Conservation (phyloP, 2,888 invertebrate species). For the Volucella inflata region DNA sequence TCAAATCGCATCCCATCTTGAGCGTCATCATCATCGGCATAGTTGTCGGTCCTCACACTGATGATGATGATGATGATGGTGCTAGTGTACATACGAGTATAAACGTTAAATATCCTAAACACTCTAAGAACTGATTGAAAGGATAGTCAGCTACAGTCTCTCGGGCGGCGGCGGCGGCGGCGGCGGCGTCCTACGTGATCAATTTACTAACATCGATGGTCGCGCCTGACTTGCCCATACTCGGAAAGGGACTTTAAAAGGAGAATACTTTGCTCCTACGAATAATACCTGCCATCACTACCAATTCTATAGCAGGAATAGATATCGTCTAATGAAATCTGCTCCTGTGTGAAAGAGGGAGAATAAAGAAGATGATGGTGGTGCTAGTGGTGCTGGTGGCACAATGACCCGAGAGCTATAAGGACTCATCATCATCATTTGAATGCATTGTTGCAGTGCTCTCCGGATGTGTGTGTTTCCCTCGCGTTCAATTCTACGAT, state of each 20-base stretch:
- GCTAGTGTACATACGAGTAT: no score
- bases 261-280: neutral
- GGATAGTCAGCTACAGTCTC: conserved; percentile 71
- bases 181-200: conserved; percentile 68
- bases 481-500: conserved; percentile 29
- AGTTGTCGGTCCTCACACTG: conserved; percentile 22
- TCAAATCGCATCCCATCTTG: conserved; percentile 59
- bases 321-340: conserved; percentile 72
- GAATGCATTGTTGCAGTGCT: conserved; percentile 74
- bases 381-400: conserved; percentile 49
- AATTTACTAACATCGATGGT: conserved; percentile 75
- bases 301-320: conserved; percentile 41
- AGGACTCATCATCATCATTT: conserved; percentile 72
- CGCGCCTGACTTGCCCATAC: conserved; percentile 66
- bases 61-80: conserved; percentile 9
- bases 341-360: conserved; percentile 49
- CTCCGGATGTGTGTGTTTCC: conserved; percentile 67
- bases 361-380: conserved; percentile 22
- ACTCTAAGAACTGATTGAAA: conserved; percentile 72
- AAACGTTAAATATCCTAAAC: conserved; percentile 67
- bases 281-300: conserved; percentile 38
- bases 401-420: conserved; percentile 67
- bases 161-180: conserved; percentile 18
- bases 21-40: conserved; percentile 15
- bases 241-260: conserved; percentile 14